Conservation (phyloP, 2,113 vertebrate genomes). For the Struthidea cinerea region DNA sequence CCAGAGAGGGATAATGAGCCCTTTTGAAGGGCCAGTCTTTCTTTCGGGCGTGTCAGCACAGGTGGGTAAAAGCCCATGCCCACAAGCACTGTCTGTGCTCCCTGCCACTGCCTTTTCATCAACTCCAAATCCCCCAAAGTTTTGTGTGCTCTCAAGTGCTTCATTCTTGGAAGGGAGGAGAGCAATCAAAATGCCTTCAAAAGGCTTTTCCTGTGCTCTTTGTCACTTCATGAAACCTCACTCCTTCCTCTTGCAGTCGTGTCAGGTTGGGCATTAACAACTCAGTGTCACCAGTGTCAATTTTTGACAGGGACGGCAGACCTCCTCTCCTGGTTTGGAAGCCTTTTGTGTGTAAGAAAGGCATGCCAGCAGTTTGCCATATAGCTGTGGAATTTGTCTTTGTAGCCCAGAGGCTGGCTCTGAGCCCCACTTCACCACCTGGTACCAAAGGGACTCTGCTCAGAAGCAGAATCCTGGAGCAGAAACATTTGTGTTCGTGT, state of each 20-base stretch:
- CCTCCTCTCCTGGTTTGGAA: neutral
- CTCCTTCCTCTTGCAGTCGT: neutral
- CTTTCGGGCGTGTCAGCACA: neutral
- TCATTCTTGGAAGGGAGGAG: neutral
- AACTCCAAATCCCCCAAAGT: neutral
- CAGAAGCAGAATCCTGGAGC: neutral
- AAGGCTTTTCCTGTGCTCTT: neutral
- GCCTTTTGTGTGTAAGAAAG: neutral
- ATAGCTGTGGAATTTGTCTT: neutral
- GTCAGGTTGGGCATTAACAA: neutral
- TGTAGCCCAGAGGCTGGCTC: neutral
- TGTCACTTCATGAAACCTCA: neutral
- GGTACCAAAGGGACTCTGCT: neutral
- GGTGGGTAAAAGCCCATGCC: neutral
- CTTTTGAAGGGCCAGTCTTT: neutral
- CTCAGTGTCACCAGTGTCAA: neutral
- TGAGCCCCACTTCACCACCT: constrained; percentile 8
- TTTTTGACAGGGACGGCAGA: neutral
- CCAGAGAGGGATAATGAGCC: neutral
- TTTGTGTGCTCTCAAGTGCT: neutral
- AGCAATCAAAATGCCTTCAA: neutral
- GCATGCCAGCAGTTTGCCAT: neutral
- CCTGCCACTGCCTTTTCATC: neutral
- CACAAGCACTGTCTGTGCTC: neutral
- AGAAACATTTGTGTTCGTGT: neutral